Percentiles rank a stretch among this genome's conserved stretches.
Evolutionary conservation across 1,140 invertebrate species (phyloP).

Genomic region (Plodia interpunctella): DNA sequence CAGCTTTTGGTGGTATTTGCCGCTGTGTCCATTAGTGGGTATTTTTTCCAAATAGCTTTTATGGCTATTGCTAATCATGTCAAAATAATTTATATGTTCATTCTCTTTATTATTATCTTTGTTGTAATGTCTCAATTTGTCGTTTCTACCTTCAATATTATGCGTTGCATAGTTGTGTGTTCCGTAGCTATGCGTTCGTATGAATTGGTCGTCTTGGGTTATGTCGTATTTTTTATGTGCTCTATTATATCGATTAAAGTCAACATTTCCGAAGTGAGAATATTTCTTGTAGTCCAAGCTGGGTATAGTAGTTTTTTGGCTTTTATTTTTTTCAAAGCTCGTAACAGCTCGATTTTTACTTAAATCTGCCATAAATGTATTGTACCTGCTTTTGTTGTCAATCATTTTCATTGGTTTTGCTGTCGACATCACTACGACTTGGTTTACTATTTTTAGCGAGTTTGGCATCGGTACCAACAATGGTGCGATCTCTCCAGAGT

Average conservation of each 20-base stretch:
- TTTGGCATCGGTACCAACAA: constrained; percentile 43
- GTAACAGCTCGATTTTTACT: not conserved
- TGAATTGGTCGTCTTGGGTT: not conserved
- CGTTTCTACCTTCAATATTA: not conserved
- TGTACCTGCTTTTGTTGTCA: not conserved
- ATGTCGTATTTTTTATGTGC: not conserved
- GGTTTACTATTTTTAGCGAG: constrained; percentile 34
- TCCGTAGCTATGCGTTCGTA: not conserved
- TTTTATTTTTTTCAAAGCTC: not conserved
- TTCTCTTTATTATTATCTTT: not conserved
- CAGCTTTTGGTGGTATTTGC: constrained; percentile 49
- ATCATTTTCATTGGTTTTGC: constrained; percentile 8
- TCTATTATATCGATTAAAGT: not conserved
- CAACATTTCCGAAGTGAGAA: not conserved
- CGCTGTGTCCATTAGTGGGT: constrained; percentile 8
- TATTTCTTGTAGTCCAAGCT: not conserved
- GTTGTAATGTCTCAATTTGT: not conserved
- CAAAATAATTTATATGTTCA: not conserved
- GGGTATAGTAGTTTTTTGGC: not conserved
- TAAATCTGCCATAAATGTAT: not conserved
- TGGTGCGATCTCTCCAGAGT: constrained; percentile 52
- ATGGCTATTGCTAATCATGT: not conserved
- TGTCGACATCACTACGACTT: constrained; percentile 52
- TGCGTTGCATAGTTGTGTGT: not conserved
- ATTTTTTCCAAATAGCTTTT: not conserved